Conservation (phyloP, 2,797 vertebrate genomes). For the Luscinia megarhynchos region DNA sequence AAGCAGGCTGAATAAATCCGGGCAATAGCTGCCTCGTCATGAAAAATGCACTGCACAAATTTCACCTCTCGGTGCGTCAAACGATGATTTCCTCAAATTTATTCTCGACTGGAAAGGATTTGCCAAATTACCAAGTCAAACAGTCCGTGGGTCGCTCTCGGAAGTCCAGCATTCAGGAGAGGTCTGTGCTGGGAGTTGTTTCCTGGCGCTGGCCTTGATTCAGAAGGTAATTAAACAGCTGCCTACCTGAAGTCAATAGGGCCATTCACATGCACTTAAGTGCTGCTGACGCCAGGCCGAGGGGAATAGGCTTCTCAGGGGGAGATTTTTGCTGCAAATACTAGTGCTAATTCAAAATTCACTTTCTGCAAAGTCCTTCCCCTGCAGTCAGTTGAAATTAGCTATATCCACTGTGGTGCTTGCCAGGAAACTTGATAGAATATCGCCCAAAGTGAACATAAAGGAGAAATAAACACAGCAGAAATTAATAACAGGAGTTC, state of each 20-base stretch:
- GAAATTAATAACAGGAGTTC: constrained; percentile 69
- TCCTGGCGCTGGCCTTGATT: constrained; percentile 47
- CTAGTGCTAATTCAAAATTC: constrained; percentile 60
- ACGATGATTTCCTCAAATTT: constrained; percentile 43
- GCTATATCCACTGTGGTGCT: constrained; percentile 51
- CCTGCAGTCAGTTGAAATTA: constrained; percentile 68
- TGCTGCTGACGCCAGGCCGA: constrained; percentile 51
- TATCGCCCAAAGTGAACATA: constrained; percentile 69
- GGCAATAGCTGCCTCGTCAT: constrained; percentile 26
- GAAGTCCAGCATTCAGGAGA: background rate
- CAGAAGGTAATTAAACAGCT: constrained; percentile 66
- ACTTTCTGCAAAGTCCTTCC: constrained; percentile 52
- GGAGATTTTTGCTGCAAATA: constrained; percentile 54
- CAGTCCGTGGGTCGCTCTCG: background rate
- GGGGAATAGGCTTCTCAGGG: constrained; percentile 57
- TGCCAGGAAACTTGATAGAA: constrained; percentile 68
- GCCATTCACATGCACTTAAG: constrained; percentile 63
- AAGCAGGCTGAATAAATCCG: constrained; percentile 35
- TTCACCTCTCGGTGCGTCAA: background rate
- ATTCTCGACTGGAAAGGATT: background rate
- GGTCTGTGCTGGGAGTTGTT: background rate
- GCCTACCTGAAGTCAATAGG: constrained; percentile 61
- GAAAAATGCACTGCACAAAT: constrained; percentile 29
- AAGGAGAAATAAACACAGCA: constrained; percentile 68
- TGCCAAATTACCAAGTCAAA: constrained; percentile 39